Conservation (phyloP, 2,797 vertebrate genomes). For the Sciaenops ocellatus region DNA sequence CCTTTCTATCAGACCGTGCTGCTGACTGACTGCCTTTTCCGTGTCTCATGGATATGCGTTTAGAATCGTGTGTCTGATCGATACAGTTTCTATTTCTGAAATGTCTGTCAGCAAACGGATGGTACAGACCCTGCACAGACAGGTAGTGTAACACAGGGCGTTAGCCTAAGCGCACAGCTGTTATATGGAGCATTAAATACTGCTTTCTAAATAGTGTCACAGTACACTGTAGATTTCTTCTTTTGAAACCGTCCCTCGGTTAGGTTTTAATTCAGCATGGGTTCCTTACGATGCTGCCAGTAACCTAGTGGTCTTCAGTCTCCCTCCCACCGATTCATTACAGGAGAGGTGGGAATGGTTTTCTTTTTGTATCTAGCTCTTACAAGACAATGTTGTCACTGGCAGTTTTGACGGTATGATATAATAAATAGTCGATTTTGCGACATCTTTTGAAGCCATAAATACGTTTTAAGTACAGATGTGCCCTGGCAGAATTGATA, state of each 20-base stretch:
- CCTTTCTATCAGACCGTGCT: constrained; percentile 52
- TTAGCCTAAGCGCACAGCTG: constrained; percentile 7
- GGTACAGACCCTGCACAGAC: constrained; percentile 9
- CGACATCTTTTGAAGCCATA: not conserved
- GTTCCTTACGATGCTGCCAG: not conserved
- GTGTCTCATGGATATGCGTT: constrained; percentile 22
- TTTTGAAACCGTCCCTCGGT: not conserved
- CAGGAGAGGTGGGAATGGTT: constrained; percentile 8
- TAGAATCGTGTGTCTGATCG: constrained; percentile 50
- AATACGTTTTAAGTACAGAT: constrained; percentile 44
- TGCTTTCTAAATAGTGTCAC: not conserved
- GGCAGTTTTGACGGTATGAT: not conserved
- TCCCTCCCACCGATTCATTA: constrained; percentile 24
- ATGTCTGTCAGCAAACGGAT: constrained; percentile 44
- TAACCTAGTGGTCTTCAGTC: constrained; percentile 21
- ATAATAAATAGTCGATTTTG: not conserved
- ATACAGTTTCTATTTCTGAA: constrained; percentile 59
- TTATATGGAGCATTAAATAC: not conserved
- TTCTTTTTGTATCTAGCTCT: not conserved
- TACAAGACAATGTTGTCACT: not conserved
- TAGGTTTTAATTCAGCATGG: constrained; percentile 4
- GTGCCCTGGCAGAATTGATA: constrained; percentile 8
- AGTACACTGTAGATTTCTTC: not conserved
- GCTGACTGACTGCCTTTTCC: constrained; percentile 49
- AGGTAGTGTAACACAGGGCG: constrained; percentile 33